Percentiles rank a stretch among this genome's conserved stretches.
These are phyloP conservation scores for Morpho deidamia DNA, from an alignment of 2,888 invertebrate genomes.

Conservation along the genomic window DNA sequence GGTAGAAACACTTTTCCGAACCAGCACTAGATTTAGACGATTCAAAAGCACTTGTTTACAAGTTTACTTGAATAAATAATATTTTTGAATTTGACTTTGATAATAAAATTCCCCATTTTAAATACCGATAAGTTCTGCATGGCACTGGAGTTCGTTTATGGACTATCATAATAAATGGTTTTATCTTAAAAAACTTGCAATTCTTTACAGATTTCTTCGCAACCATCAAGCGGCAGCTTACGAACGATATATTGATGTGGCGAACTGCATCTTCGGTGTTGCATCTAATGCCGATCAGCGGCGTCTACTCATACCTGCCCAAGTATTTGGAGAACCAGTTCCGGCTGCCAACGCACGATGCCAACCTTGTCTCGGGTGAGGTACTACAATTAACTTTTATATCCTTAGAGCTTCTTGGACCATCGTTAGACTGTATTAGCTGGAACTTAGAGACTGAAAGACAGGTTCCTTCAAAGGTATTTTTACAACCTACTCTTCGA, in stretches of 20 bases:
- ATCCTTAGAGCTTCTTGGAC: background rate
- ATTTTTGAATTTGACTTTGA: no score
- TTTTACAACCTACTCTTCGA: no score
- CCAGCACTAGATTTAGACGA: no score
- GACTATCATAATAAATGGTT: no score
- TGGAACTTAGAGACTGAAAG: no score
- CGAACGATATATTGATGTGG: constrained; percentile 94
- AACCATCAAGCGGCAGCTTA: constrained; percentile 83
- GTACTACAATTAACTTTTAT: constrained; percentile 39
- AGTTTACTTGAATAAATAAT: no score
- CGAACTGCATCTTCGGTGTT: constrained; percentile 94
- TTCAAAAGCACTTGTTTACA: no score
- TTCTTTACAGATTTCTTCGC: constrained; percentile 62
- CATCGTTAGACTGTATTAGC: no score
- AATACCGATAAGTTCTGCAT: background rate
- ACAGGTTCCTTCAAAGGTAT: no score
- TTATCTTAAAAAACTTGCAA: background rate
- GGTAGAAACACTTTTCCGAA: no score
- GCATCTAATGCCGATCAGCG: constrained; percentile 94
- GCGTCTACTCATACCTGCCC: constrained; percentile 94
- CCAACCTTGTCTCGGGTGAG: constrained; percentile 93
- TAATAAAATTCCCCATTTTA: background rate
- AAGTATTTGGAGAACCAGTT: constrained; percentile 96
- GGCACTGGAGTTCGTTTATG: background rate
- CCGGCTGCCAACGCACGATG: constrained; percentile 91